Percentiles rank a stretch among this genome's conserved stretches.
Conservation (phyloP, 1,140 invertebrate species). For the Euura lappo region DNA sequence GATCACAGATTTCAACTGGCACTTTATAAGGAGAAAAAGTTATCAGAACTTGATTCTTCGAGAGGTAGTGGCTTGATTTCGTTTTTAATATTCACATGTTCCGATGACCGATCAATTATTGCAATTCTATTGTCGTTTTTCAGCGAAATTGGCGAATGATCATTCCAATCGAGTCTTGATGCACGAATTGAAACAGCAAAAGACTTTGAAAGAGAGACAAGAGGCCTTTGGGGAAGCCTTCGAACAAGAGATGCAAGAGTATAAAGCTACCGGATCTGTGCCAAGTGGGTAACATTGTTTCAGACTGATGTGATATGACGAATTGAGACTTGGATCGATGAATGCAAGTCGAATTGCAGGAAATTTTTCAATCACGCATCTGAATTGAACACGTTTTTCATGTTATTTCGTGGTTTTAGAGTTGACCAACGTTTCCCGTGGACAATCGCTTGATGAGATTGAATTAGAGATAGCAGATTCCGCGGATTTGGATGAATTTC, state of each 20-base stretch:
- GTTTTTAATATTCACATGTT: background rate
- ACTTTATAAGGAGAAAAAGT: slow-evolving; percentile 69
- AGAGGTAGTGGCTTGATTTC: slow-evolving; percentile 57
- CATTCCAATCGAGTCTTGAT: slow-evolving; percentile 65
- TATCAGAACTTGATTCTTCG: slow-evolving; percentile 64
- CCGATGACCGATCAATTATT: background rate
- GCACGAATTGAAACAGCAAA: slow-evolving; percentile 63
- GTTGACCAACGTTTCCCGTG: slow-evolving; percentile 39
- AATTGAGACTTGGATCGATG: background rate
- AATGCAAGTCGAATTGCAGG: background rate
- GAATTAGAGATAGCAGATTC: slow-evolving; percentile 59
- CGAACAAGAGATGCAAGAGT: slow-evolving; percentile 69
- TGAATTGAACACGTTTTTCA: slow-evolving; percentile 16
- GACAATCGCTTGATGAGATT: slow-evolving; percentile 62
- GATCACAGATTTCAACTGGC: slow-evolving; percentile 70
- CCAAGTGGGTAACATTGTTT: slow-evolving; percentile 60
- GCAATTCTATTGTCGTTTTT: slow-evolving; percentile 37
- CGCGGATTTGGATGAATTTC: slow-evolving; percentile 62
- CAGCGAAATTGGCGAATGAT: slow-evolving; percentile 65
- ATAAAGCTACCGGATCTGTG: slow-evolving; percentile 68
- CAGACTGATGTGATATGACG: slow-evolving; percentile 21
- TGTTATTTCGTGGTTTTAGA: slow-evolving; percentile 40
- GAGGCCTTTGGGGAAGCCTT: slow-evolving; percentile 74
- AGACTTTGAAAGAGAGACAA: slow-evolving; percentile 67
- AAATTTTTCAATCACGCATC: slow-evolving; percentile 2